Percentiles rank a stretch among this genome's conserved stretches.
These are phyloP conservation scores for Hymenochirus boettgeri DNA, from an alignment of 2,113 vertebrate genomes.

Conservation along the genomic window DNA sequence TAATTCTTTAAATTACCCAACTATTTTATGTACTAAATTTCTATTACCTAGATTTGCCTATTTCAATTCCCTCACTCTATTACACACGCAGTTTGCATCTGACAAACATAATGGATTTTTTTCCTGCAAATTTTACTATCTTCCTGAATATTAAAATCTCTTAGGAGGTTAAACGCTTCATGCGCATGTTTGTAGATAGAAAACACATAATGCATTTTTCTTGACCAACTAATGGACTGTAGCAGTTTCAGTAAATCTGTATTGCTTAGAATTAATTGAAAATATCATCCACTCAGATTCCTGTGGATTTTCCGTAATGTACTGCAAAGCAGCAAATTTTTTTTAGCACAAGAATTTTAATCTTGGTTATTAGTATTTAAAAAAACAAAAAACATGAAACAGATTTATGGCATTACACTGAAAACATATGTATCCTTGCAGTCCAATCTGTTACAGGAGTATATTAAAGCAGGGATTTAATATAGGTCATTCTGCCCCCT, in stretches of 20 bases:
- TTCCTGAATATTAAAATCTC: constrained; percentile 32
- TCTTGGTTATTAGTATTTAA: background rate
- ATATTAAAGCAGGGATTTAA: too few species aligned
- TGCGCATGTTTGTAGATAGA: constrained; percentile 16
- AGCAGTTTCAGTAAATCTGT: constrained; percentile 1
- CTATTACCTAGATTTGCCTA: constrained; percentile 36
- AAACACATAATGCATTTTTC: constrained; percentile 17
- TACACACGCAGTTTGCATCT: constrained; percentile 35
- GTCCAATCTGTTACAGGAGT: too few species aligned
- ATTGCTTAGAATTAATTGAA: constrained; percentile 12
- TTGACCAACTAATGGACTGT: constrained; percentile 29
- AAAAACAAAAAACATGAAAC: too few species aligned
- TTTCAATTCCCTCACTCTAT: constrained; percentile 38
- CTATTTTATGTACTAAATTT: constrained; percentile 39
- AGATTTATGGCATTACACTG: too few species aligned
- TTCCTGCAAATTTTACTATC: constrained; percentile 27
- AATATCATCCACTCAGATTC: constrained; percentile 9
- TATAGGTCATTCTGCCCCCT: too few species aligned
- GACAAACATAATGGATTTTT: constrained; percentile 37
- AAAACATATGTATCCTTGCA: too few species aligned
- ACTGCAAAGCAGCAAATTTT: background rate
- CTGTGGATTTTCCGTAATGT: background rate
- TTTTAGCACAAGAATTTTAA: background rate
- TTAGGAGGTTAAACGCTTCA: constrained; percentile 29
- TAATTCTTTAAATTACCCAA: constrained; percentile 25